Evolutionary conservation across 2,888 invertebrate genomes (phyloP), one percentile per base, ranked within the genome.

Genomic region (Mythimna pallens): DNA sequence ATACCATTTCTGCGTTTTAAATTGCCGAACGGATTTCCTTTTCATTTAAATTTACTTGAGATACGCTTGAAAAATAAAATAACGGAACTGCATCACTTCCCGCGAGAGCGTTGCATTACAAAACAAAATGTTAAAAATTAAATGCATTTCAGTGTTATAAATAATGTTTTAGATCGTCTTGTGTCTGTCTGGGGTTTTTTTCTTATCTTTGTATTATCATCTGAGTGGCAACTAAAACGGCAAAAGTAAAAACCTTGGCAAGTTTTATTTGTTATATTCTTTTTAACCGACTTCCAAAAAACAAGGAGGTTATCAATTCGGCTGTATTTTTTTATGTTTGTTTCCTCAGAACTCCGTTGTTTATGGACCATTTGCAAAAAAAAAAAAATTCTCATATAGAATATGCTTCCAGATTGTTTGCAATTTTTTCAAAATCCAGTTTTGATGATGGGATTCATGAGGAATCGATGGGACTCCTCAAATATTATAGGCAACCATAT

Each of bases 21-120:
- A 54, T 69, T 43, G 7, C 36, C 14, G 14, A 34, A 20, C 65
- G 65, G 43, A 79, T 52, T 62, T 73, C 50, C 55, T 52, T 57
- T 57, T 73, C 34, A 79, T 57, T 62, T 30, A 63, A 59, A 70
- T 72, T 78, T 43, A 30, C 52, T 52, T 71, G 25, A 70, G 34
- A 54, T 36, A 36, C 17, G n/a, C 55, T 65, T 62, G n/a, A 43
- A 64, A 73, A 52, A 79, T n/a, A n/a, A n/a, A 25, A 25, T 43
- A 57, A 55, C 22, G 20, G 65, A 73, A 62, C 43, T 57, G 47
- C 61, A 79, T n/a, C n/a, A 57, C 61, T 65, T 62, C 34, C 40
- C 2, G 8, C 9, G 50, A 58, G 36, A 14, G 17, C 36, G 50
- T 55, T 67, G 17, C 4, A 9, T 50, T 30, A 30, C 14, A 34